Evolutionary conservation across 2,888 invertebrate genomes (phyloP).

Genomic region (Malachius bipustulatus): DNA sequence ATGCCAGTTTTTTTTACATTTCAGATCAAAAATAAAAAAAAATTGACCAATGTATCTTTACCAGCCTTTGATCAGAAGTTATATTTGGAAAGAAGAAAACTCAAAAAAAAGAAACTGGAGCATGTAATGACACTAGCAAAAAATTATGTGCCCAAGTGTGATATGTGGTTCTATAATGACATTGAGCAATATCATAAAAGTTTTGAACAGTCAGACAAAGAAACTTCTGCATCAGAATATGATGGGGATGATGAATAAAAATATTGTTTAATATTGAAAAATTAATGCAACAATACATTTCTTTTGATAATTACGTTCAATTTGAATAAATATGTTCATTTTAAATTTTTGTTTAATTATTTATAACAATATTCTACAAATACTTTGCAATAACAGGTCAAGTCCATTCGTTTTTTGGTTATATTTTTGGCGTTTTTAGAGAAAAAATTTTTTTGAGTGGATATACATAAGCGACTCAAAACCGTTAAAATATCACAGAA

Average conservation of each 20-base stretch:
- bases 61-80: conserved; percentile 10
- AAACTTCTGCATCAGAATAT: too few relatives aligned
- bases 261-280: conserved; percentile 1
- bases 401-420: neutral
- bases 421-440: neutral
- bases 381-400: conserved; percentile 3
- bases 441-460: neutral
- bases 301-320: conserved; percentile 1
- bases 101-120: conserved; percentile 12
- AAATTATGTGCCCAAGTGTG: conserved; percentile 13
- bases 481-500: conserved; percentile 2
- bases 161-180: conserved; percentile 10
- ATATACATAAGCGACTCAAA: neutral
- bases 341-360: neutral
- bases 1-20: too few relatives aligned
- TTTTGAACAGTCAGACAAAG: too few relatives aligned
- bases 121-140: conserved; percentile 13
- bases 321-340: neutral
- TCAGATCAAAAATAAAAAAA: too few relatives aligned
- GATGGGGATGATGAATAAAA: too few relatives aligned
- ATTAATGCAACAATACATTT: neutral
- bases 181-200: conserved; percentile 11
- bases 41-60: too few relatives aligned
- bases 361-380: neutral
- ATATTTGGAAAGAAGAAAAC: conserved; percentile 10